Evolutionary conservation across 2,888 invertebrate genomes (phyloP).

Genomic region (Diplolepis rosae): DNA sequence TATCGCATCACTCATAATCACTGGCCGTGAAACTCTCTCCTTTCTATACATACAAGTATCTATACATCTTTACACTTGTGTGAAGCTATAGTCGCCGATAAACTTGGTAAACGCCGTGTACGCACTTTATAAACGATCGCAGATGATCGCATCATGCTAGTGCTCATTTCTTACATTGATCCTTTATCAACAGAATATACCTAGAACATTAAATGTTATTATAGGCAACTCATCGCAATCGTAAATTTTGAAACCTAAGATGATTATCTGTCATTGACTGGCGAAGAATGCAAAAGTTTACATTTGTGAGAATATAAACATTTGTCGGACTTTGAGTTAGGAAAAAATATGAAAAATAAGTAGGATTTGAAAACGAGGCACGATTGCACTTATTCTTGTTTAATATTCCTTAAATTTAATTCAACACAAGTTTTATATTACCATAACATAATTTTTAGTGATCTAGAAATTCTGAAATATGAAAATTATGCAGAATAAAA

Average conservation of each 20-base stretch:
- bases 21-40: conserved; percentile 38
- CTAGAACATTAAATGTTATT: conserved; percentile 1
- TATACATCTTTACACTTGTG: background rate
- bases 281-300: background rate
- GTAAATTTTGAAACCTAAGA: background rate
- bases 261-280: background rate
- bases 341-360: background rate
- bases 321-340: background rate
- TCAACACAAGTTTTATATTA: too few species aligned
- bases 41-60: conserved; percentile 3
- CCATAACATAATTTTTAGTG: too few species aligned
- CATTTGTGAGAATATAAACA: background rate
- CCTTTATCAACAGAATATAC: background rate
- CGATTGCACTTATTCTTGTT: too few species aligned
- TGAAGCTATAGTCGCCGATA: conserved; percentile 36
- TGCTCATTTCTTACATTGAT: background rate
- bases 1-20: conserved; percentile 67
- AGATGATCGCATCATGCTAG: too few species aligned
- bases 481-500: background rate
- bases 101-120: conserved; percentile 34
- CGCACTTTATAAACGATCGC: background rate
- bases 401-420: too few species aligned
- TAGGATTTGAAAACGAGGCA: too few species aligned
- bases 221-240: background rate
- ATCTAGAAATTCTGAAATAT: too few species aligned